phyloP scores from a whole-genome alignment of 2,888 invertebrate species.

The Stramonita haemastoma region DNA sequence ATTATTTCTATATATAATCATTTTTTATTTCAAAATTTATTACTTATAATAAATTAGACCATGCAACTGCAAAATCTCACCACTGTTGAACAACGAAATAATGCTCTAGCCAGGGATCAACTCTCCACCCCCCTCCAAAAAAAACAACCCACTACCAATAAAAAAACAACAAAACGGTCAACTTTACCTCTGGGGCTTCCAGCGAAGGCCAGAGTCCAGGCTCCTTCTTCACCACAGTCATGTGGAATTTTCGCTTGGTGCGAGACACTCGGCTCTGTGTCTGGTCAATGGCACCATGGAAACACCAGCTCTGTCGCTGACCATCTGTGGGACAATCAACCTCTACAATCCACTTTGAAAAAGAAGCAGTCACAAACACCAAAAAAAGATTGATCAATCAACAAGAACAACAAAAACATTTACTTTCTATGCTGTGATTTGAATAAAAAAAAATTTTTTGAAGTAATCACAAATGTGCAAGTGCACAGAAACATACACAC shows the following conservation, averaged over 20 bases:
- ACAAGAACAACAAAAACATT: too few species aligned
- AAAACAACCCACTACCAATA: too few species aligned
- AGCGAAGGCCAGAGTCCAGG: conserved; percentile 41
- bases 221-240: conserved; percentile 42
- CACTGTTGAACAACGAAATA: too few species aligned
- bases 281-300: conserved; percentile 59
- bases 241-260: conserved; percentile 40
- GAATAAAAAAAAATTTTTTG: too few species aligned
- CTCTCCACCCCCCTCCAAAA: too few species aligned
- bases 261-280: conserved; percentile 58
- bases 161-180: neutral
- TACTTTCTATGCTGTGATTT: too few species aligned
- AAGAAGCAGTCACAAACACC: neutral
- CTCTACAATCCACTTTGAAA: neutral
- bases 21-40: too few species aligned
- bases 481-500: too few species aligned
- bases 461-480: neutral
- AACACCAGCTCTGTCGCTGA: conserved; percentile 59
- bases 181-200: conserved; percentile 31
- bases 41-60: too few species aligned
- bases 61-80: too few species aligned
- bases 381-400: neutral
- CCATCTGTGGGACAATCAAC: conserved; percentile 57
- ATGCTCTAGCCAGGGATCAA: too few species aligned
- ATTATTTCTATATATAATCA: too few species aligned